A percentile compares a stretch with the other conserved stretches of the same genome.
Evolutionary conservation across 2,888 invertebrate species (phyloP).

Genomic region (Eurois occulta): DNA sequence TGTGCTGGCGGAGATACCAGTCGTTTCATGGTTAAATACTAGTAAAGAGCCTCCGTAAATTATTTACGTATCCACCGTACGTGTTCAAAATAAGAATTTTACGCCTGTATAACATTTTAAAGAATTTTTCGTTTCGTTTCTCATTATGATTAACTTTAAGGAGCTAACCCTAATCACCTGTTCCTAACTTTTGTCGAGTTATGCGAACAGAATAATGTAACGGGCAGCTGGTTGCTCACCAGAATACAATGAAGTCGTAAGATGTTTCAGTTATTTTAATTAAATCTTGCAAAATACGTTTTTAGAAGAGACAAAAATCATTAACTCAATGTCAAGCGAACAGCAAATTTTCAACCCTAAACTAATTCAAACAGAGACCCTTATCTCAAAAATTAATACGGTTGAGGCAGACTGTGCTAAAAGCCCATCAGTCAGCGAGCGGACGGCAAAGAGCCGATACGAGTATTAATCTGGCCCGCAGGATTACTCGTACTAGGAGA

Average conservation of each 20-base stretch:
- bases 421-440: slow-evolving; percentile 49
- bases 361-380: slow-evolving; percentile 12
- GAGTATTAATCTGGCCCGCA: slow-evolving; percentile 59
- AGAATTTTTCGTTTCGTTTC: background rate
- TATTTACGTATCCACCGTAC: background rate
- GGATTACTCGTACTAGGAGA: slow-evolving; percentile 56
- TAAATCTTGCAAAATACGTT: background rate
- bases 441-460: slow-evolving; percentile 41
- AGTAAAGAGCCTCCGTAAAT: background rate
- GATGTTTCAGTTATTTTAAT: background rate
- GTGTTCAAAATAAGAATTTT: background rate
- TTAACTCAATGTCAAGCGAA: background rate
- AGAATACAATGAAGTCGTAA: background rate
- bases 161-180: background rate
- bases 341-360: slow-evolving; percentile 21
- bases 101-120: background rate
- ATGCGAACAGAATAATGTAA: background rate
- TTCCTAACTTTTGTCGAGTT: background rate
- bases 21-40: slow-evolving; percentile 6
- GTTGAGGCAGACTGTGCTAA: slow-evolving; percentile 28
- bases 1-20: slow-evolving; percentile 7
- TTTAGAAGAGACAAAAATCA: background rate
- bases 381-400: slow-evolving; percentile 38
- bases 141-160: background rate
- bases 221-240: background rate